phyloP scores from a whole-genome alignment of 2,888 invertebrate genomes.

The Pandemis corylana region DNA sequence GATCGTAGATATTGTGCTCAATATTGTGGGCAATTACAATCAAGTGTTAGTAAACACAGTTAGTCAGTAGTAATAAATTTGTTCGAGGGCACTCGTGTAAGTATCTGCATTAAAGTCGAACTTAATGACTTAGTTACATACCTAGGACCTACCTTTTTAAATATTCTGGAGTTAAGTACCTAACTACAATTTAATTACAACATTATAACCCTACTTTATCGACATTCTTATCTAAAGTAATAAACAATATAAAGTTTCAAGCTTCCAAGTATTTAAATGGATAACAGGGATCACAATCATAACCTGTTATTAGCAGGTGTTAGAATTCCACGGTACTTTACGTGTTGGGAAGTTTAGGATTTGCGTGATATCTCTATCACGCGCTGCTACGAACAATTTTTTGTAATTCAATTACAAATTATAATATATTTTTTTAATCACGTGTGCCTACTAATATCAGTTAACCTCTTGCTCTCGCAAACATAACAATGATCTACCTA shows the following conservation, averaged over 20 bases:
- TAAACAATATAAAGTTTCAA: conserved; percentile 23
- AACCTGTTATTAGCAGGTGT: neutral
- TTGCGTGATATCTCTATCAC: neutral
- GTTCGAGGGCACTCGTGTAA: conserved; percentile 43
- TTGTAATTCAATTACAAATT: neutral
- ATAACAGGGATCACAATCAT: neutral
- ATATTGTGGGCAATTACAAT: conserved; percentile 25
- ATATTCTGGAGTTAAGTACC: conserved; percentile 15
- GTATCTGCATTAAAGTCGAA: conserved; percentile 46
- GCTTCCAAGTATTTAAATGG: conserved; percentile 10
- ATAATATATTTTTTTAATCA: conserved; percentile 7
- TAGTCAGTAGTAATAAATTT: conserved; percentile 30
- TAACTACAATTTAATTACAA: conserved; percentile 21
- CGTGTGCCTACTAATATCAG: conserved; percentile 50
- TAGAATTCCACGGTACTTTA: conserved; percentile 4
- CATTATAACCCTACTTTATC: conserved; percentile 30
- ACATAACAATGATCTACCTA: conserved; percentile 64
- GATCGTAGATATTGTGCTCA: neutral
- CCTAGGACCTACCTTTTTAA: neutral
- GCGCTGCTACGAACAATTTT: neutral
- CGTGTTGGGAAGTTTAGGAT: neutral
- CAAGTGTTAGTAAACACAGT: conserved; percentile 40
- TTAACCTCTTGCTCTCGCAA: conserved; percentile 57
- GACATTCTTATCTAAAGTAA: conserved; percentile 19
- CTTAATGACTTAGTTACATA: conserved; percentile 32